Evolutionary conservation across 35 echinoderm and acorn worm genomes (phyloP), one percentile per base, ranked within the genome.

Genomic region (Ophioderma brevispina): DNA sequence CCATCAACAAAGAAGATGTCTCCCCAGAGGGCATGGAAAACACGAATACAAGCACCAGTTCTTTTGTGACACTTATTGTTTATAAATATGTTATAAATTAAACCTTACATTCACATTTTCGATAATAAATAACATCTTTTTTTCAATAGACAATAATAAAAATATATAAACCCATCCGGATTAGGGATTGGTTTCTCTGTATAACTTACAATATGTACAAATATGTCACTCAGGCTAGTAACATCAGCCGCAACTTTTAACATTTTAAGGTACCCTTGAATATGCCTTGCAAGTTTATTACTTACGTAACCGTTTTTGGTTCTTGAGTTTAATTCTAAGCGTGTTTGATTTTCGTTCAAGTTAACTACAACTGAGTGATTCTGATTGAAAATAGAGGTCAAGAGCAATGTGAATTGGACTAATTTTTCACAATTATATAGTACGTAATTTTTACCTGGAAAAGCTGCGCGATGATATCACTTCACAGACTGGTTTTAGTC

Each of bases 101-200:
- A 70, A 2, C 17, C 4, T 70, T 70, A 70, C 59, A 70, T 70
- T 70, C 17, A 70, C 59, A 70, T 25, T 70, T 30, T 25, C n/a
- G 23, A 70, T 70, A 70, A 70, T 70, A 70, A 70, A 70, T 70
- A 70, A 70, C 59, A 70, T 70, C n/a, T n/a, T n/a, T 46, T 46
- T 17, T 46, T 46, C 41, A 46, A 70, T 70, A 70, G 41, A 70
- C 10, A 70, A 70, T 8, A 15, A 70, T 30, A 70, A 70, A 70
- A 70, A 70, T 70, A 70, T 70, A 70, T 70, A 18, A 70, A 70
- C 28, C 59, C 10, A 25, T 70, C 59, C 59, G 28, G 15, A 70
- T 25, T 13, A 6, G 15, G 59, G 28, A 13, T 70, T 70, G 59
- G 28, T 70, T 70, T 18, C 59, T 70, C 59, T 70, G 59, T 70